Evolutionary conservation across 92 coral and sea anemone genomes (phyloP), one percentile per base, ranked within the genome.

Genomic region (Meandrina meandrites): DNA sequence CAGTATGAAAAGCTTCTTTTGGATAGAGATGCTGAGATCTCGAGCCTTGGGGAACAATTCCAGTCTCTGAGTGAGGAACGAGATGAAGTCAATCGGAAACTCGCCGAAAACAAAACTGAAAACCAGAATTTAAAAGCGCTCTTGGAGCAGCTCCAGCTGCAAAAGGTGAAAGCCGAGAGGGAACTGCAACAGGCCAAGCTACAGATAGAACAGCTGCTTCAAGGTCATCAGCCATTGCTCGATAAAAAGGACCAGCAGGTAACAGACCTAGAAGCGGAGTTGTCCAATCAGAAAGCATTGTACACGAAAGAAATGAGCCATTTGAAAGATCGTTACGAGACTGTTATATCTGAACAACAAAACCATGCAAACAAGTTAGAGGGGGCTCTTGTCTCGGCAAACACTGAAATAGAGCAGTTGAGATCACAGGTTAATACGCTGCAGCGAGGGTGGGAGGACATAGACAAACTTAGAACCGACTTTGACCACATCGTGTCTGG

Each of bases 401-500:
- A 78, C 54, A 42, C 86, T 11, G 82, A 93, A 71, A 64, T 80
- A 15, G 82, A 88, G 31, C 81, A 80, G 28, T 71, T 92, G 3
- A 81, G 74, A 18, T 51, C 80, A 48, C 87, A 87, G 42, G 80
- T 93, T n/a, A 76, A 60, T 35, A 57, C 81, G 21, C 84, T 92
- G 22, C 87, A 73, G 18, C 85, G 89, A 54, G 94, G 87, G 71
- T 88, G 89, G 58, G 94, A 88, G 56, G 95, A 92, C 60, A 86
- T 95, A 73, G 89, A 90, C 17, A 90, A 84, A 47, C 96, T 96
- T 28, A 87, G 94, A 83, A 78, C 81, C 34, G 90, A 94, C 50
- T 96, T 96, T 76, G 94, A 88, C 81, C 98, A 96, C 80, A 96
- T 96, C 81, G 97, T 96, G 36, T 92, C 98, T 45, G 95, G 99